Evolutionary conservation across 1,140 invertebrate species (phyloP), one percentile per base, ranked within the genome.

Genomic region (Bombus polaris): DNA sequence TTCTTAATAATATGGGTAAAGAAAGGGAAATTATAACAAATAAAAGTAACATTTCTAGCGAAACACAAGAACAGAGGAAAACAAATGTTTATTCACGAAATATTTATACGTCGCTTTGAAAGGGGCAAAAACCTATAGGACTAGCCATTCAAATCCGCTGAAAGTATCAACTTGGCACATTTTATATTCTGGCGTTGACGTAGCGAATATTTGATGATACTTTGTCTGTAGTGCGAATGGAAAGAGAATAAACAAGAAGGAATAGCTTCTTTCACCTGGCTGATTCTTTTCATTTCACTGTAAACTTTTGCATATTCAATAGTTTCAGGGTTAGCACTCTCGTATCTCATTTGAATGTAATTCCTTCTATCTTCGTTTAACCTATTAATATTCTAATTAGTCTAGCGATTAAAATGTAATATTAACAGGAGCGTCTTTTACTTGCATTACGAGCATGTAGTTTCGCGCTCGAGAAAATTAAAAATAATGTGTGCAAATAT

Each of bases 151-250:
- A 80, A 25, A 59, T n/a, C 15, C 9, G 12, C 70, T 66, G 47
- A 74, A 74, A 73, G 70, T 42, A 72, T 81, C 77, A 53, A 70
- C 70, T 72, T 47, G 57, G 83, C 68, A 42, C 78, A 42, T 81
- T 81, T 81, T 74, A 66, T 74, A 73, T 68, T 81, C 71, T 13
- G 12, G 22, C 28, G 59, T 81, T 81, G 83, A 85, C 59, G 37
- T 72, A 74, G 83, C 70, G 78, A 81, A 85, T 74, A 74, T 85
- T 85, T 81, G 77, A 85, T 81, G 71, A 65, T 37, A 81, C 72
- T 70, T 65, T 12, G 44, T 35, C 28, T 59, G 71, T 74, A 68
- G 53, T 35, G 37, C 6, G 70, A 85, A 81, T 81, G 59, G 39
- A 74, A 57, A 37, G 59, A 59, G 44, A 73, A 85, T 18, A 68